Percentiles rank a stretch among this genome's conserved stretches.
Conservation (phyloP, 2,113 vertebrate species). For the Anhinga anhinga region DNA sequence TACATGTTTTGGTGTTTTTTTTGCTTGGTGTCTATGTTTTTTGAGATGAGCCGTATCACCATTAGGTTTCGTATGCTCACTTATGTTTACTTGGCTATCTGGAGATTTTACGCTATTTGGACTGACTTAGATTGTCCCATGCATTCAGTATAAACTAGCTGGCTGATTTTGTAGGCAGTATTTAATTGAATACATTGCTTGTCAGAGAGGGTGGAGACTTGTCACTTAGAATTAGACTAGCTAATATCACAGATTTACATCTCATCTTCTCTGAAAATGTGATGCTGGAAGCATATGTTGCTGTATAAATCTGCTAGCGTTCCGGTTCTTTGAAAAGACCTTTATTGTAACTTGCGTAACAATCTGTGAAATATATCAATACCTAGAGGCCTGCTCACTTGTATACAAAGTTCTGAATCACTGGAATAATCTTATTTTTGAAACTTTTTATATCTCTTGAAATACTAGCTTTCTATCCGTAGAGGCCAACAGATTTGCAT, state of each 20-base stretch:
- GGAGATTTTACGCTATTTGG: neutral
- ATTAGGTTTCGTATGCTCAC: neutral
- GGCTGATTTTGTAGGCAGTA: neutral
- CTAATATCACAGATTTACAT: neutral
- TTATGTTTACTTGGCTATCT: neutral
- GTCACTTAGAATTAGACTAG: neutral
- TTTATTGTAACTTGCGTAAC: neutral
- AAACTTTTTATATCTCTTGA: neutral
- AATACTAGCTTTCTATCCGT: neutral
- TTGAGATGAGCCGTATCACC: fast-evolving
- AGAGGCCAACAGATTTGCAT: neutral
- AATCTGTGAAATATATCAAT: neutral
- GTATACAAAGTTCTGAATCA: neutral
- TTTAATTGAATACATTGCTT: neutral
- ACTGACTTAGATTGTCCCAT: neutral
- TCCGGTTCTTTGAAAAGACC: neutral
- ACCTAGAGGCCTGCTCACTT: neutral
- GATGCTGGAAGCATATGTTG: neutral
- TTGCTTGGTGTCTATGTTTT: neutral
- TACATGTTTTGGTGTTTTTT: neutral
- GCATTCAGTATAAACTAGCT: neutral
- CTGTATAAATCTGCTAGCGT: neutral
- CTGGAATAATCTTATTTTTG: neutral
- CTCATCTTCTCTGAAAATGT: neutral
- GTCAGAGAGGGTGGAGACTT: neutral